phyloP scores from a whole-genome alignment of 2,797 vertebrate genomes.

The Parambassis ranga region DNA sequence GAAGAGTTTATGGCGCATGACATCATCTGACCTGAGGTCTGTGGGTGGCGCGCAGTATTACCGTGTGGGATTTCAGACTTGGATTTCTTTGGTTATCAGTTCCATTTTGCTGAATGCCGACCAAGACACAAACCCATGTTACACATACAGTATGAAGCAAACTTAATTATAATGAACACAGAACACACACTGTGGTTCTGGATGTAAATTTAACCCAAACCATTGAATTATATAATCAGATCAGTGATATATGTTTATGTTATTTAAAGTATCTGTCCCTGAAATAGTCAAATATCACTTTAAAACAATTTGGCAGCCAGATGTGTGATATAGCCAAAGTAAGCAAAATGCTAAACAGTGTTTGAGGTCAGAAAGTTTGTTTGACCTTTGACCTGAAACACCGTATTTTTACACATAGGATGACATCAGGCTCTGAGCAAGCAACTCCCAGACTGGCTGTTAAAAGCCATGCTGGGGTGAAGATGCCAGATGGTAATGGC shows the following conservation, averaged over 20 bases:
- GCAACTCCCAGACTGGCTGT: slow-evolving; percentile 44
- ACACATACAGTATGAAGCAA: background rate
- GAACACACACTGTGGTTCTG: background rate
- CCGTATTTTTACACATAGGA: slow-evolving; percentile 32
- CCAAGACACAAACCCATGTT: background rate
- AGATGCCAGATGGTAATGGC: slow-evolving; percentile 58
- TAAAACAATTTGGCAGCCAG: background rate
- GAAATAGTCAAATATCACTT: background rate
- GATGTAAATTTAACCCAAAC: slow-evolving; percentile 36
- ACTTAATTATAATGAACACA: slow-evolving; percentile 12
- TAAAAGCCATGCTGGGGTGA: slow-evolving; percentile 48
- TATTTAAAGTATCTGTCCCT: slow-evolving; percentile 25
- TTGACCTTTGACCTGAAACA: slow-evolving; percentile 41
- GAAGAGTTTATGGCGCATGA: slow-evolving; percentile 46
- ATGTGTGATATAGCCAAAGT: background rate
- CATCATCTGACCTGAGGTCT: slow-evolving; percentile 55
- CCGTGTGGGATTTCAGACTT: slow-evolving; percentile 16
- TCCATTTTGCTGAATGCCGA: background rate
- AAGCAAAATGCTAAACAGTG: background rate
- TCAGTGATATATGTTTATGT: slow-evolving; percentile 25
- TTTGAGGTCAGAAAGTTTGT: slow-evolving; percentile 23
- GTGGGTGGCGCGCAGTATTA: slow-evolving; percentile 27
- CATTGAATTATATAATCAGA: slow-evolving; percentile 31
- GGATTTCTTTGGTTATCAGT: slow-evolving; percentile 5
- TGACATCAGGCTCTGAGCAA: slow-evolving; percentile 38